Base-by-base conservation (phyloP, 2,888 invertebrate species). In the Cataglyphis livida region DNA sequence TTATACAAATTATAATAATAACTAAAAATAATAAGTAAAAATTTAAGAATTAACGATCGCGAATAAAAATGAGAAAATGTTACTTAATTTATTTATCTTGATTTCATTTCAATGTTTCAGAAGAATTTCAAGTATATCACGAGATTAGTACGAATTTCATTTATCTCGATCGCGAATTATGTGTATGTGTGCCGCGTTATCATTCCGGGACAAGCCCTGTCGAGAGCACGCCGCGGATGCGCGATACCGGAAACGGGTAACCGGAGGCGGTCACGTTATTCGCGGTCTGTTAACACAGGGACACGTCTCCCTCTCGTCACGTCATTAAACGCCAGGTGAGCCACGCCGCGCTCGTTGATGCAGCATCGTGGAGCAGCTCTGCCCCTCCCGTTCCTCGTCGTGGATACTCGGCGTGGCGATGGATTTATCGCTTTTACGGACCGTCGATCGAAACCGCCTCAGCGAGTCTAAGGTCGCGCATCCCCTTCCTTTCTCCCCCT, bases 401-500 rank as follows among this genome's bases (percentile, higher is more conserved):
- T 35, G 51, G 44, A 41, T 64, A 61, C 57, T 57, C 74, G 62
- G n/a, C 51, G 78, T 5, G 41, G 64, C 62, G 89, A 89, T 91
- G 88, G 93, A 93, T 93, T 93, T 93, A 93, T 94, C 93, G 93
- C 88, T 92, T 51, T 93, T 93, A 93, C 91, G 92, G 91, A 84
- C 87, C 85, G 89, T 86, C 88, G 89, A 89, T 90, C 89, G 87
- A 86, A 79, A 84, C 68, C 78, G 12, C 81, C 74, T 48, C 41
- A 70, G 73, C 61, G 68, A 85, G 90, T 87, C 87, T 84, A 76
- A 86, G 88, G 84, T 83, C 85, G 83, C 21, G 51, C n/a, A 15
- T 18, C 44, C 70, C 38, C 21, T 38, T 18, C 61, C 64, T 88
- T 93, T 90, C 89, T 12, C 51, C 59, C 41, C 38, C n/a, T 15